Evolutionary conservation across 2,888 invertebrate genomes (phyloP).

Genomic region (Andricus quercusramuli): DNA sequence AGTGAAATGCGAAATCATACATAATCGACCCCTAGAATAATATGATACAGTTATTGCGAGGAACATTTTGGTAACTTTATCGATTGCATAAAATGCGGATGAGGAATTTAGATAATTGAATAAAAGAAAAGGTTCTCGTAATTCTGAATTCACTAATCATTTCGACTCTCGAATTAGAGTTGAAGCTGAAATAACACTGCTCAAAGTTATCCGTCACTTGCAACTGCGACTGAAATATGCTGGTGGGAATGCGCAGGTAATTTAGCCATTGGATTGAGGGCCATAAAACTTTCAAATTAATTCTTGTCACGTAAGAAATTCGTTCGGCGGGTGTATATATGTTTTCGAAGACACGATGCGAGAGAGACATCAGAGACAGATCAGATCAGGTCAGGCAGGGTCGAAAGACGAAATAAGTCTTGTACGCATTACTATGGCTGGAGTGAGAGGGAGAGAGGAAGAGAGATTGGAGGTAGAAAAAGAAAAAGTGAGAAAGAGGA

Average conservation of each 20-base stretch:
- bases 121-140: neutral
- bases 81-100: no score
- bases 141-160: neutral
- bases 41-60: no score
- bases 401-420: slow-evolving; percentile 36
- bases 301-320: slow-evolving; percentile 41
- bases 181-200: neutral
- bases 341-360: slow-evolving; percentile 15
- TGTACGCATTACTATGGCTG: slow-evolving; percentile 41
- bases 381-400: neutral
- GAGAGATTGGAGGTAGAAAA: slow-evolving; percentile 31
- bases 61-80: no score
- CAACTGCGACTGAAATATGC: slow-evolving; percentile 15
- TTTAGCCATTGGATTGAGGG: slow-evolving; percentile 27
- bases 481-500: slow-evolving; percentile 36
- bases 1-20: no score
- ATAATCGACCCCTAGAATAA: no score
- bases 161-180: neutral
- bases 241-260: slow-evolving; percentile 29
- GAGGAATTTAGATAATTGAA: neutral
- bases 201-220: slow-evolving; percentile 24
- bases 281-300: slow-evolving; percentile 40
- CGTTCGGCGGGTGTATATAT: slow-evolving; percentile 29
- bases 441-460: neutral
- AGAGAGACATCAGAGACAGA: slow-evolving; percentile 35